Conservation (phyloP, 1,140 invertebrate species). For the Aporrectodea caliginosa region DNA sequence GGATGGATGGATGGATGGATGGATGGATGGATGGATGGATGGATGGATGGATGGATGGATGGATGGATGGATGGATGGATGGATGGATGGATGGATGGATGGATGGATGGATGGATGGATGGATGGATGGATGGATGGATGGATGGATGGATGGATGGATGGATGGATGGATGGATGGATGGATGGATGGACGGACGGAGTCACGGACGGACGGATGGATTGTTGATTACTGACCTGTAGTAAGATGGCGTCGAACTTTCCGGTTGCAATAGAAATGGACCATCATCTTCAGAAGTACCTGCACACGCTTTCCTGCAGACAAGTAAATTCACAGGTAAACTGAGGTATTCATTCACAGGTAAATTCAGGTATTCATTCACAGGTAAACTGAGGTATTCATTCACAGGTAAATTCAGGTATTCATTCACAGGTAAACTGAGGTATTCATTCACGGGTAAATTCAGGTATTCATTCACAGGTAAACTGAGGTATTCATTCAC, state of each 20-base stretch:
- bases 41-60: not conserved
- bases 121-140: not conserved
- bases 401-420: too few species aligned
- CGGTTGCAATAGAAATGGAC: not conserved
- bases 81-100: conserved; percentile 1
- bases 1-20: not conserved
- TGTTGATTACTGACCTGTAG: not conserved
- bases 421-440: too few species aligned
- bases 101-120: not conserved
- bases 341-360: not conserved
- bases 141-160: conserved; percentile 4
- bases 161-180: not conserved
- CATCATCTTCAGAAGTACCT: not conserved
- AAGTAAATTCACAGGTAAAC: not conserved
- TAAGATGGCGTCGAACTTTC: not conserved
- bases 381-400: too few species aligned
- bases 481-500: too few species aligned
- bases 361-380: too few species aligned
- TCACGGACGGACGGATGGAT: not conserved
- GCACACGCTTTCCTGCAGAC: not conserved
- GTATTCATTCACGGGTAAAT: too few species aligned
- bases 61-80: conserved; percentile 4
- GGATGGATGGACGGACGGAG: not conserved
- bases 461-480: too few species aligned
- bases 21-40: not conserved